A percentile compares a stretch with the other conserved stretches of the same genome.
Evolutionary conservation across 1,140 invertebrate species (phyloP).

Genomic region (Heliconius hewitsoni): DNA sequence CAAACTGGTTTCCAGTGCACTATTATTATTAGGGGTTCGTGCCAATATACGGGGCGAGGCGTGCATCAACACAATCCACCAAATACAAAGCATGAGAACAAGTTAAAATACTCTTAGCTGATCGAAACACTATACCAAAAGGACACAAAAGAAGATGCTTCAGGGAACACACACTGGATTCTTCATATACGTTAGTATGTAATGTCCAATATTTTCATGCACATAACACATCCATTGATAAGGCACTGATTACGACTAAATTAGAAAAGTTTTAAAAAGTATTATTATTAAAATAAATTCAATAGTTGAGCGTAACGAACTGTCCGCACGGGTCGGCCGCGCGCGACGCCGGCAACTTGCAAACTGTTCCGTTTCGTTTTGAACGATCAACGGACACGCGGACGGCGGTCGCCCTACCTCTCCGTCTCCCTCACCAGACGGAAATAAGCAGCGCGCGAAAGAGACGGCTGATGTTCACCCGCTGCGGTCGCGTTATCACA

Average conservation of each 20-base stretch:
- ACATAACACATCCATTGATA: slow-evolving; percentile 76
- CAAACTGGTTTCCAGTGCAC: slow-evolving; percentile 78
- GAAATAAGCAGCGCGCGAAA: slow-evolving; percentile 51
- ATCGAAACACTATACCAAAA: slow-evolving; percentile 74
- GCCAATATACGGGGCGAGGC: slow-evolving; percentile 74
- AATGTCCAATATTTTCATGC: slow-evolving; percentile 65
- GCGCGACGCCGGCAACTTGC: slow-evolving; percentile 77
- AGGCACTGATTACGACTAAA: slow-evolving; percentile 66
- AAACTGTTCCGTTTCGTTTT: slow-evolving; percentile 74
- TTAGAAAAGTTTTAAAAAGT: slow-evolving; percentile 59
- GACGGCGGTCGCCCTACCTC: slow-evolving; percentile 71
- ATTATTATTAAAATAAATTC: slow-evolving; percentile 57
- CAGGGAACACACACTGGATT: slow-evolving; percentile 65
- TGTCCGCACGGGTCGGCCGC: slow-evolving; percentile 69
- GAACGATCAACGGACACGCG: slow-evolving; percentile 75
- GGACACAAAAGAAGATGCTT: slow-evolving; percentile 73
- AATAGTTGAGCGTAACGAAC: slow-evolving; percentile 72
- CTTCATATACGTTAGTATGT: slow-evolving; percentile 39
- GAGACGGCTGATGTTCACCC: slow-evolving; percentile 55
- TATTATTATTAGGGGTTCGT: slow-evolving; percentile 81
- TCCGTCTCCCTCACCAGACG: slow-evolving; percentile 68
- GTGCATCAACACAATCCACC: slow-evolving; percentile 61
- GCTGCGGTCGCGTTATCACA: slow-evolving; percentile 68
- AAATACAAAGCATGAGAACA: slow-evolving; percentile 61
- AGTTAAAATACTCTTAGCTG: slow-evolving; percentile 50